A percentile compares a stretch with the other conserved stretches of the same genome.
Conservation (phyloP, 2,888 invertebrate species). For the Acanthococcus lagerstroemiae region DNA sequence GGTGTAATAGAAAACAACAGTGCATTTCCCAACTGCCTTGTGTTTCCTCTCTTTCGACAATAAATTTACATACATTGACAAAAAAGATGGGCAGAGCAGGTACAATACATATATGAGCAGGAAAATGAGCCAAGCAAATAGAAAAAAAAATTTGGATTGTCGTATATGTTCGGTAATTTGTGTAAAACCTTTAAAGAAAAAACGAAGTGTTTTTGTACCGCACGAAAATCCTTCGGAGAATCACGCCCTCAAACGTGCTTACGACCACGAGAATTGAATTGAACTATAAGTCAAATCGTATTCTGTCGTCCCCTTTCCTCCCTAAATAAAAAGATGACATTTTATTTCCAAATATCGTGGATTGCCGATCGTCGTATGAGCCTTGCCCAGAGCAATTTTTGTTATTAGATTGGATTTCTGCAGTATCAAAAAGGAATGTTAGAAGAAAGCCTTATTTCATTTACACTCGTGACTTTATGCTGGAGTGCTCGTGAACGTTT, state of each 20-base stretch:
- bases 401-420: background rate
- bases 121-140: background rate
- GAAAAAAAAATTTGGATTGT: background rate
- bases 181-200: background rate
- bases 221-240: background rate
- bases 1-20: no score
- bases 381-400: background rate
- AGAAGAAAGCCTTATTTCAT: background rate
- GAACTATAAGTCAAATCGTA: conserved; percentile 5
- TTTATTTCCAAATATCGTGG: background rate
- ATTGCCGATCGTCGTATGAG: background rate
- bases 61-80: no score
- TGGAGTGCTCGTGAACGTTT: no score
- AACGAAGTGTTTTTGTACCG: background rate
- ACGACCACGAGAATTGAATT: conserved; percentile 5
- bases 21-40: no score
- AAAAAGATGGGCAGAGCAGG: background rate
- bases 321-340: background rate
- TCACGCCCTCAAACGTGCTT: background rate
- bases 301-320: background rate
- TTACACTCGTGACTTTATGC: no score
- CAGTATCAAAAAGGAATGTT: background rate
- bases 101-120: background rate
- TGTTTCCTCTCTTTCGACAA: no score
- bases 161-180: background rate